Evolutionary conservation across 1,140 invertebrate genomes (phyloP), one percentile per base, ranked within the genome.

Genomic region (Steinernema khuongi): DNA sequence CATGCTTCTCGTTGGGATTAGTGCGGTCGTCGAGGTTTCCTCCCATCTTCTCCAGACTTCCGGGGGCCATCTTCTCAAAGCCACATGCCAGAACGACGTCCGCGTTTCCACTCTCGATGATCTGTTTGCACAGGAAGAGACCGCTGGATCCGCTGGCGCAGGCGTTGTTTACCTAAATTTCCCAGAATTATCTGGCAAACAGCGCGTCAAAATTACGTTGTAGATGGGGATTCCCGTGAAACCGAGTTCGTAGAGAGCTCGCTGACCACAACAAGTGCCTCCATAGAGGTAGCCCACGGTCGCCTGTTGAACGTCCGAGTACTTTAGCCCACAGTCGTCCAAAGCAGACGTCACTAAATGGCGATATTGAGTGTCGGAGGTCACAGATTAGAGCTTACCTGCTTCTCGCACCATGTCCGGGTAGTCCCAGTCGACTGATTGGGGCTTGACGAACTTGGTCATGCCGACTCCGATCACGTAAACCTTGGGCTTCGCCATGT

Each of bases 61-160:
- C 96, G 66, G 89, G 89, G 80, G 95, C 91, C 96, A 99, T 99
- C 87, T 97, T 98, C 83, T 99, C 96, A 86, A 98, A 99, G 1
- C 96, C 96, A 60, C 97, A 84, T 22, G 94, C 96, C 41, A 99
- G 86, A 0, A 92, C 91, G 85, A 96, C 94, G 83, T 97, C 91
- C 19, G 90, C 89, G 77, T 90, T 88, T 14, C 93, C 93, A 79
- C 91, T 90, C 87, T 94, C 91, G 22, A 99, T 88, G 7, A 96
- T 89, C 85, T 97, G 93, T 84, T 95, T 95, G 0, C 90, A 94
- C 81, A 99, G 87, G 74, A 91, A 90, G 0, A 99, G 85, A 1
- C 96, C 96, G 70, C 92, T 93, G 0, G 95, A 93, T 14, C 96
- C 96, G 22, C 94, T 97, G 0, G 96, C 92, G 85, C 96, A 99